Evolutionary conservation across 2,797 vertebrate species (phyloP).

Genomic region (Ficedula albicollis): DNA sequence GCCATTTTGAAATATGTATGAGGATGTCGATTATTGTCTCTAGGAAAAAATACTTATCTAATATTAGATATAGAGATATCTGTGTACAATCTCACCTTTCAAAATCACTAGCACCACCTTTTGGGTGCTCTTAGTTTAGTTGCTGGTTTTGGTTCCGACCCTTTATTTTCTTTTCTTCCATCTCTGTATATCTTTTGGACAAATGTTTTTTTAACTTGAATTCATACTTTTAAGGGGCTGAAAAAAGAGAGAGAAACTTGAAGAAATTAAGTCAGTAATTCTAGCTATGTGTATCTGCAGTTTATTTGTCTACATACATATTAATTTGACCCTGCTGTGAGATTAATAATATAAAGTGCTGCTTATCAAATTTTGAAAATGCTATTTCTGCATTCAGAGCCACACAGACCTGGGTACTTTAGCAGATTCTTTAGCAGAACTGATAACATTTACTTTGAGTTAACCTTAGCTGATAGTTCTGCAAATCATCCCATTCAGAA

Average conservation of each 20-base stretch:
- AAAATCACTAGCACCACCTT: not conserved
- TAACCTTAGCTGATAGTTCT: too few relatives aligned
- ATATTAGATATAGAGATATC: too few relatives aligned
- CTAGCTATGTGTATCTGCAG: not conserved
- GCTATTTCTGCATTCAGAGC: not conserved
- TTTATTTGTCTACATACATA: not conserved
- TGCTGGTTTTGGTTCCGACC: not conserved
- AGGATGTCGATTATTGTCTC: not conserved
- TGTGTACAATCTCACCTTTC: not conserved
- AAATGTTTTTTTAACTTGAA: not conserved
- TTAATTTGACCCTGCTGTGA: not conserved
- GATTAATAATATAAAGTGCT: not conserved
- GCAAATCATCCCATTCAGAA: too few relatives aligned
- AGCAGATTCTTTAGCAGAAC: too few relatives aligned
- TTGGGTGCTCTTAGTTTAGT: not conserved
- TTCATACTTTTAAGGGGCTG: not conserved
- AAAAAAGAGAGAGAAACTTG: not conserved
- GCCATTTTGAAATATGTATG: accelerated
- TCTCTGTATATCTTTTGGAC: not conserved
- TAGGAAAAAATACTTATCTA: not conserved
- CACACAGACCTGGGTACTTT: too few relatives aligned
- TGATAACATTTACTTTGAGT: too few relatives aligned
- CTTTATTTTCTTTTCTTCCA: not conserved
- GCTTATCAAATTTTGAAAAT: not conserved
- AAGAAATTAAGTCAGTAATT: not conserved